Base-by-base conservation (phyloP, 37 sponge, comb jelly and placozoan genomes). In the Beroe ovata region DNA sequence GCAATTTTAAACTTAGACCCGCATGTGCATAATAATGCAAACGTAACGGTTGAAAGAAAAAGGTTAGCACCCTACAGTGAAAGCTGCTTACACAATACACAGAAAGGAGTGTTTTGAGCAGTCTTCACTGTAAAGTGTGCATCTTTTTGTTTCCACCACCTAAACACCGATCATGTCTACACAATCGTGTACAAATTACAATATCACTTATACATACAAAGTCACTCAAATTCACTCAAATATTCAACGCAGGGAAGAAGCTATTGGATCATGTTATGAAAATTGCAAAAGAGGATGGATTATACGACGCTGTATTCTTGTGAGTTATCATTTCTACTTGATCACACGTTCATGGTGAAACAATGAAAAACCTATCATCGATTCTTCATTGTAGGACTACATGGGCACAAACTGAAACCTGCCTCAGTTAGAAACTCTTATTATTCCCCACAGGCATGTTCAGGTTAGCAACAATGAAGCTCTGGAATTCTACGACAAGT, bases 401-500 rank as follows among this genome's bases (percentile, higher is more conserved):
- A n/a, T n/a, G n/a, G n/a, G n/a, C n/a, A n/a, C n/a, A n/a, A n/a
- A n/a, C n/a, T n/a, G n/a, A n/a, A n/a, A n/a, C n/a, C n/a, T n/a
- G n/a, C n/a, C n/a, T n/a, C n/a, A n/a, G n/a, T n/a, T n/a, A n/a
- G n/a, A n/a, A n/a, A n/a, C n/a, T n/a, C n/a, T n/a, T n/a, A n/a
- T 89, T 89, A 33, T 88, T 28, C 26, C 39, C 26, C 71, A 22
- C 90, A 95, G 95, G 22, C 96, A 96, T 66, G 96, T 96, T 0
- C 96, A 96, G 64, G 89, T 92, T 8, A 96, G 88, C 77, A 97
- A 97, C 69, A 92, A 94, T 26, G 96, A 94, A 29, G 98, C 98
- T 1, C 91, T 97, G 42, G 88, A 89, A n/a, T 97, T 97, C 91
- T 97, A 97, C 64, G 58, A 95, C 77, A 94, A 92, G 60, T 95